Evolutionary conservation across 2,113 vertebrate species (phyloP), one percentile per base, ranked within the genome.

Genomic region (Leucosticte australis): DNA sequence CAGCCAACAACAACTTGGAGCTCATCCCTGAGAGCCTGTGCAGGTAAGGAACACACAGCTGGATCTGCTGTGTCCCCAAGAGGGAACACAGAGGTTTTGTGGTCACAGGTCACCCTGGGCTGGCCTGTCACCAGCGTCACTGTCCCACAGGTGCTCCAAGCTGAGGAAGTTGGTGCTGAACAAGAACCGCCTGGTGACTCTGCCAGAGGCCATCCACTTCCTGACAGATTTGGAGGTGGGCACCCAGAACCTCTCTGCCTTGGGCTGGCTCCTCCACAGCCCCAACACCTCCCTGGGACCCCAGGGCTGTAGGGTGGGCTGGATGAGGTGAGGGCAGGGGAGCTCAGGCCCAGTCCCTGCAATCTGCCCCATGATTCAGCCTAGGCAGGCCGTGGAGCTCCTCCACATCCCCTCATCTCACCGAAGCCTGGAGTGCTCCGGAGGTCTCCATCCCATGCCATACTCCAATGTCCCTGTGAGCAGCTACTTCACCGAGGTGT

Each of bases 11-110:
- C 97, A 99, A 99, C 98, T 97, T 99, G 94, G 99, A 99, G 83
- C 98, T 99, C 52, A 98, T 99, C 87, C 99, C 99, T 0, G 99
- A 99, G 88, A 99, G 99, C 41, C 98, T 99, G 50, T 99, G 99
- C 98, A 99, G 99, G 99, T 99, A 44, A 56, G 55, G 35, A 19
- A 5, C 11, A 23, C 16, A 3, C 24, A 35, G 0, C 18, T 2
- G 0, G 6, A 20, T 53, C 37, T 9, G 10, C 12, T 24, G 35
- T 55, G 42, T 78, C 74, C 39, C 67, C 7, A 0, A 1, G n/a
- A 26, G 33, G 11, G 13, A 52, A 17, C n/a, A 3, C 0, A 2
- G 55, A 15, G n/a, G 31, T 37, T 64, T 16, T 21, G 35, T 33
- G 37, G 37, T 67, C 41, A 21, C 24, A 12, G 4, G 7, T 74